A percentile compares a stretch with the other conserved stretches of the same genome.
Evolutionary conservation across 2,113 vertebrate species (phyloP).

Genomic region (Stigmatopora nigra): DNA sequence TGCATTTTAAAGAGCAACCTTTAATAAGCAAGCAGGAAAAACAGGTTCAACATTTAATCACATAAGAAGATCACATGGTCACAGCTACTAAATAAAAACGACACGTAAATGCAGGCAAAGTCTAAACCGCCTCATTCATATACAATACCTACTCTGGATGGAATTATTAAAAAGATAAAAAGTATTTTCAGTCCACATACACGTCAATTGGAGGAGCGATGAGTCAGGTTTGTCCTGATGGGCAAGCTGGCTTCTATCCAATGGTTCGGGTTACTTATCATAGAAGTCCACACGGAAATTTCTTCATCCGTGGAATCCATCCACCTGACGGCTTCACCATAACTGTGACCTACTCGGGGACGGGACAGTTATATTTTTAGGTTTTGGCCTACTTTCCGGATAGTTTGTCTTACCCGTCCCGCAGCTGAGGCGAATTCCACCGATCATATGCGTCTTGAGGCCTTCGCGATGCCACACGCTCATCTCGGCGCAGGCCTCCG

Average conservation of each 20-base stretch:
- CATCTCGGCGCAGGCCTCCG: constrained; percentile 86
- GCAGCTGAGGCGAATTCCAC: constrained; percentile 84
- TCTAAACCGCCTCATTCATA: constrained; percentile 2
- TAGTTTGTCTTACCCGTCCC: constrained; percentile 75
- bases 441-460: constrained; percentile 72
- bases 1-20: not conserved
- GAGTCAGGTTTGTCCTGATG: constrained; percentile 77
- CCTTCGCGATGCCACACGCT: constrained; percentile 84
- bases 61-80: not conserved
- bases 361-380: too few species aligned
- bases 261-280: constrained; percentile 75
- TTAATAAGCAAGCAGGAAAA: not conserved
- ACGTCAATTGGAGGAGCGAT: constrained; percentile 42
- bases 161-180: not conserved
- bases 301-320: constrained; percentile 93
- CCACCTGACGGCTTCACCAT: constrained; percentile 82
- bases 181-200: constrained; percentile 8
- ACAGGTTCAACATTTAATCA: constrained; percentile 25
- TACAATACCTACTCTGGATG: constrained; percentile 13
- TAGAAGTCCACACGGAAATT: constrained; percentile 70
- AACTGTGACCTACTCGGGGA: constrained; percentile 77
- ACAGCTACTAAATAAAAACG: not conserved
- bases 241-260: constrained; percentile 84
- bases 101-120: not conserved
- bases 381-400: not conserved